Evolutionary conservation across 2,797 vertebrate species (phyloP), one percentile per base, ranked within the genome.

Genomic region (Enteromius trimaculatus): DNA sequence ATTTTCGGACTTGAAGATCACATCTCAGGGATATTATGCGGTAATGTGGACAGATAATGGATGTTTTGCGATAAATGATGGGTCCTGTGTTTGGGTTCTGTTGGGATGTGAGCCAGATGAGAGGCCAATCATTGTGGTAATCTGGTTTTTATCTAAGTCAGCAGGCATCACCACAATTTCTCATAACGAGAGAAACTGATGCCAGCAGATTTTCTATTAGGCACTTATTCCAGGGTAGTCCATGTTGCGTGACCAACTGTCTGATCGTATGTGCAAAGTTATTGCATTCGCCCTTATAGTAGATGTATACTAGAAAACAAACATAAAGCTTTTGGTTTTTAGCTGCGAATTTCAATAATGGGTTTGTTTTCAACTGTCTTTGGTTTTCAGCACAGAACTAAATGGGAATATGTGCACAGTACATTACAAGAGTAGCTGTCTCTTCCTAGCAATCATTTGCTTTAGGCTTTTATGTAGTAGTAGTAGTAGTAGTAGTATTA

Each of bases 161-260:
- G 47, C 17, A 60, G 37, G 69, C 26, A 17, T 31, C 34, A 26
- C 47, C 81, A 29, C n/a, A 21, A 26, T 42, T 62, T 71, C 19
- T 64, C 42, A 51, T 69, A 51, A 60, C 23, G 51, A 58, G 69
- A 76, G 34, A 31, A 65, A 66, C 19, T 58, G 60, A 65, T 76
- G 65, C 11, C 34, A 68, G 34, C 47, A 53, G 66, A 23, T 81
- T 58, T 62, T 62, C 23, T 62, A 26, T 23, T 4, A 44, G n/a
- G 13, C 68, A 4, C 37, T 44, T 76, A 29, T 13, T 23, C 47
- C 51, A 34, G 64, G 55, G 26, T 39, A 62, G 29, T 65, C n/a
- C 51, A 37, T 70, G 62, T 75, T 23, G 23, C 49, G 39, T 77
- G 74, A 62, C 58, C 69, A 62, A n/a, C 39, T 82, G 71, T 70